Evolutionary conservation across 2,888 invertebrate genomes (phyloP), one percentile per base, ranked within the genome.

Genomic region (Drosophila neotestacea): DNA sequence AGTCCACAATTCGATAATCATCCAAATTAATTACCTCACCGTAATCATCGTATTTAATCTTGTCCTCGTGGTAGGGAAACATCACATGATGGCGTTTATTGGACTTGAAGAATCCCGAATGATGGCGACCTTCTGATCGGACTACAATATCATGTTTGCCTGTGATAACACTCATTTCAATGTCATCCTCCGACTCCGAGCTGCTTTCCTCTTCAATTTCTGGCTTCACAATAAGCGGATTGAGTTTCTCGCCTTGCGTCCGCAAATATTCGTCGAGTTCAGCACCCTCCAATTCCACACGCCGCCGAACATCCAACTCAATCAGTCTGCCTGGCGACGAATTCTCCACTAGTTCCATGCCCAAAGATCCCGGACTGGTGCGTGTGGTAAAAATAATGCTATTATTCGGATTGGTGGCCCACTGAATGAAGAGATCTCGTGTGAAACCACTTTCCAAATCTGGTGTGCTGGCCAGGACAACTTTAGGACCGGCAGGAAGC

Each of bases 381-480:
- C 97, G 93, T 90, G 97, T 96, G 0, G 99, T 99, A 60, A 99
- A 93, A 72, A 99, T 97, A 76, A 99, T 96, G 90, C 98, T 97
- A 91, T 99, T 99, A 90, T 96, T 96, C 1, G 97, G 94, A 93
- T 98, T 97, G 0, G 95, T 94, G 60, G 98, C 97, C 99, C 99
- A 99, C 86, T 97, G 96, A 3, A 98, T 93, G 92, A 99, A 99
- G 28, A 99, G 93, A 89, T 99, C 99, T 60, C 99, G 94, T 0
- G 99, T 96, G 92, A 97, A 99, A 0, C 99, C 99, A 77, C 96
- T 95, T 92, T 99, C 99, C 94, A 99, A 95, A 91, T 99, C 99
- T 0, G 98, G 96, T 74, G 96, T 96, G 88, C 98, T 98, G 0
- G 99, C 98, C 63, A 99, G 93, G 10, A 99, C 99, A 4, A 99